A percentile compares a stretch with the other conserved stretches of the same genome.
phyloP scores from a whole-genome alignment of 2,797 vertebrate species.

The Cygnus olor region DNA sequence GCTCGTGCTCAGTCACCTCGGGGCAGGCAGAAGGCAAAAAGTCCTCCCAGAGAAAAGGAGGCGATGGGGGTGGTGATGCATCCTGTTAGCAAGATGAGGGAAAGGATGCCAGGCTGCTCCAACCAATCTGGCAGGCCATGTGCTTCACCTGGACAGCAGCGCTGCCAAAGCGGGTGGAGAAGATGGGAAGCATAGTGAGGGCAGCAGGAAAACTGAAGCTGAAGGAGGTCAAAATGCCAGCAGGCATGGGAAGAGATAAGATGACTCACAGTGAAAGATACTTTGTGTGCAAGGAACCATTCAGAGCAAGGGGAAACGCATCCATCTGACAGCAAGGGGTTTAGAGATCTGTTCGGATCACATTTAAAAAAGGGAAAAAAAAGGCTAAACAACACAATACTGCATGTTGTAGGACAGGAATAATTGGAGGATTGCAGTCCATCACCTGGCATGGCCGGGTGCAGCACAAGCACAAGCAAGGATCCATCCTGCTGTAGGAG shows the following conservation, averaged over 20 bases:
- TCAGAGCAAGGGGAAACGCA: neutral
- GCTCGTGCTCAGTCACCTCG: neutral
- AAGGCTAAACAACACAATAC: neutral
- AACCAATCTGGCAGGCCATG: neutral
- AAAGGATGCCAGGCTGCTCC: neutral
- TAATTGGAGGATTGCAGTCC: neutral
- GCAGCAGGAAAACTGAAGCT: neutral
- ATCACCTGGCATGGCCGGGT: neutral
- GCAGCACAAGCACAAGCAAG: fast-evolving
- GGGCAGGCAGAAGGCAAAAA: neutral
- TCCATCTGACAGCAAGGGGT: neutral
- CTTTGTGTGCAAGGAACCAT: neutral
- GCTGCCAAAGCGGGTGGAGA: neutral
- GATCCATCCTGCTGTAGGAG: neutral
- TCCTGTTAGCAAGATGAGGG: neutral
- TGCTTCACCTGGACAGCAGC: neutral
- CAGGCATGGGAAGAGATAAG: neutral
- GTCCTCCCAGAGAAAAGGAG: neutral
- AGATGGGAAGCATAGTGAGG: neutral
- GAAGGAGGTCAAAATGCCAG: neutral
- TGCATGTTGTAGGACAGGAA: neutral
- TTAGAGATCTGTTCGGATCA: neutral
- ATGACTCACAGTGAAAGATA: neutral
- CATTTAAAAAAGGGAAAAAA: neutral
- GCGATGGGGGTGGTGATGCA: neutral